Percentiles rank a stretch among this genome's conserved stretches.
phyloP scores from a whole-genome alignment of 2,113 vertebrate species.

The Gorsachius goisagi region DNA sequence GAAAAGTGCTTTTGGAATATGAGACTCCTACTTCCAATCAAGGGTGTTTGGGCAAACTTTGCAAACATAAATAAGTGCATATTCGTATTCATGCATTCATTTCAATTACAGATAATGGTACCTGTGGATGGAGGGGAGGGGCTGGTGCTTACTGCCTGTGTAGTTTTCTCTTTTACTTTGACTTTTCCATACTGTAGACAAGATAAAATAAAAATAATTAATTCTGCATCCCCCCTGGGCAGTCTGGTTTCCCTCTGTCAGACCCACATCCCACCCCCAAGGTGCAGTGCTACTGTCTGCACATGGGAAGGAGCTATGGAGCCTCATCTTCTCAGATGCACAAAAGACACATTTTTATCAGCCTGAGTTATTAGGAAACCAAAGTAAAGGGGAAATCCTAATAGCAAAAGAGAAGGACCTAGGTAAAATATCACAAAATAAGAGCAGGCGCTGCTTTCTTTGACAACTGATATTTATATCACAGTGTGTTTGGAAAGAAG shows the following conservation, averaged over 20 bases:
- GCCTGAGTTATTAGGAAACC: not conserved
- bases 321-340: not conserved
- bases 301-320: not conserved
- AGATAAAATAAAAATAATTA: not conserved
- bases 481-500: not conserved
- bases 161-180: not conserved
- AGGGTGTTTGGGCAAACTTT: not conserved
- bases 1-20: not conserved
- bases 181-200: not conserved
- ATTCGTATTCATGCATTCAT: not conserved
- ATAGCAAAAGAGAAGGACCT: not conserved
- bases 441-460: not conserved
- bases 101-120: not conserved
- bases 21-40: not conserved
- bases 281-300: not conserved
- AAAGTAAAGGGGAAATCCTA: not conserved
- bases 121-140: not conserved
- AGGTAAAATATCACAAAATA: not conserved
- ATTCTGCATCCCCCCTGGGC: not conserved
- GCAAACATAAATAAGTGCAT: not conserved
- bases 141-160: not conserved
- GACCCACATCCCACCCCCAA: not conserved
- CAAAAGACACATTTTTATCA: not conserved
- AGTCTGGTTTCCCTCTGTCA: not conserved
- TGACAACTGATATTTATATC: not conserved